These are phyloP conservation scores for Gobionotothen gibberifrons DNA, from an alignment of 2,797 vertebrate genomes.

Conservation along the genomic window DNA sequence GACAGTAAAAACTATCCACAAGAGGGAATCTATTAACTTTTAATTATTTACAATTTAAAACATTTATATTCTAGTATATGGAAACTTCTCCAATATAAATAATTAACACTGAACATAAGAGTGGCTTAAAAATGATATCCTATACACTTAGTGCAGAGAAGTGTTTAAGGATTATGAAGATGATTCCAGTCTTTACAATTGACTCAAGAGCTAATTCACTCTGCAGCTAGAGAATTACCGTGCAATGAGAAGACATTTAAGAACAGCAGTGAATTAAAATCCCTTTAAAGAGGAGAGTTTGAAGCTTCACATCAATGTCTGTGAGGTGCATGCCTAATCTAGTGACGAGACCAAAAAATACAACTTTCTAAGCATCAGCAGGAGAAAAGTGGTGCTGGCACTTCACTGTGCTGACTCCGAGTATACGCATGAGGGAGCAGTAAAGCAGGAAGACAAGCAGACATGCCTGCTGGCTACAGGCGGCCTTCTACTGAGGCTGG, in stretches of 20 bases:
- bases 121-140: constrained; percentile 6
- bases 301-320: constrained; percentile 31
- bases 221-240: constrained; percentile 21
- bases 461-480: not conserved
- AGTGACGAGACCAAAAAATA: not conserved
- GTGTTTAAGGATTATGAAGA: constrained; percentile 28
- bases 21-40: not conserved
- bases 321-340: constrained; percentile 34
- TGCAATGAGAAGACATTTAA: constrained; percentile 26
- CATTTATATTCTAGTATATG: not conserved
- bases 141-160: not conserved
- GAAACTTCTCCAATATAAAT: not conserved
- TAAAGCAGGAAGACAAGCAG: constrained; percentile 11
- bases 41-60: not conserved
- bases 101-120: not conserved
- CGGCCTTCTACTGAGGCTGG: constrained; percentile 11
- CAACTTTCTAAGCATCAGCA: constrained; percentile 14
- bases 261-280: constrained; percentile 37
- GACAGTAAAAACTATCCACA: not conserved
- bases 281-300: constrained; percentile 26
- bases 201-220: constrained; percentile 25
- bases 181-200: constrained; percentile 23
- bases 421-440: constrained; percentile 5
- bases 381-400: constrained; percentile 24
- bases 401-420: constrained; percentile 12